Evolutionary conservation across 35 echinoderm and acorn worm species (phyloP), one percentile per base, ranked within the genome.

Genomic region (Chiridota heheva): DNA sequence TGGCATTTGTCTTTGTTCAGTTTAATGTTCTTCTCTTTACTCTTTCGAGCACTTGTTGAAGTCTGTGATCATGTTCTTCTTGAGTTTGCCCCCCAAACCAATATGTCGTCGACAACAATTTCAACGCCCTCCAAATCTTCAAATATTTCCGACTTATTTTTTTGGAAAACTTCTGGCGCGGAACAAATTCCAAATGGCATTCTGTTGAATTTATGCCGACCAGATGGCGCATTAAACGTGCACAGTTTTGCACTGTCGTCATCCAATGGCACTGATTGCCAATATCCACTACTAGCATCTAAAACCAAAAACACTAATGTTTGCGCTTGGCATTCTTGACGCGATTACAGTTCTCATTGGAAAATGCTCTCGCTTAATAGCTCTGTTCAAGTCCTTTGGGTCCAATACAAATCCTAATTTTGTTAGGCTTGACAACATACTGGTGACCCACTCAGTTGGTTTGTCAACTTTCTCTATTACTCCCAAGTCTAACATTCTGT

Each of bases 101-200:
- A 36, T 13, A 90, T 90, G 59, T 90, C 87, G 58, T 90, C 87
- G 18, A 77, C 66, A 15, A 59, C 16, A 18, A 65, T 44, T 53
- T 83, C 71, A 5, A 84, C 70, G 5, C 79, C 87, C 28, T 36
- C 30, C 2, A 84, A 17, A 8, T 24, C 56, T 22, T 68, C 72
- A 69, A 78, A 84, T 66, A 55, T 34, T n/a, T 62, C 16, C 3
- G 18, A n/a, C 34, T 76, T 84, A 18, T 26, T 24, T 20, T 35
- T 59, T 48, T 84, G 87, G 24, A 46, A 86, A 2, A 78, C 72
- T 51, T 80, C 73, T 16, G 58, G 45, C 0, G 58, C 83, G 44
- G 51, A 63, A 35, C 68, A 53, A 31, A 86, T 86, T 17, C 58
- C 83, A 32, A 86, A 76, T 7, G 83, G 59, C 20, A 69, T 36